Evolutionary conservation across 2,113 vertebrate species (phyloP).

Genomic region (Rafetus swinhoei): DNA sequence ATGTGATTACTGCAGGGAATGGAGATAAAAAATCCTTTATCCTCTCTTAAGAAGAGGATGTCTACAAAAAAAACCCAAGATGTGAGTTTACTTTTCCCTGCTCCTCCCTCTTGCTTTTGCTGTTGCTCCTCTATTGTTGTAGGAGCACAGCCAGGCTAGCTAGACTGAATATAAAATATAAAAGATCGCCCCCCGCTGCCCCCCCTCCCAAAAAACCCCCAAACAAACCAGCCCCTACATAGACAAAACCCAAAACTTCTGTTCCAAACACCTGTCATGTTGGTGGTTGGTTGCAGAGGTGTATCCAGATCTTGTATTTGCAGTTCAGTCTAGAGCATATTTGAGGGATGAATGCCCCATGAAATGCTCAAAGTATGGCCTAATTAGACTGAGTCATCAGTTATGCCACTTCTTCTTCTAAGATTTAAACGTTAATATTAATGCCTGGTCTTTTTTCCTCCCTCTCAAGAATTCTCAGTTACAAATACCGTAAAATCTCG

Average conservation of each 20-base stretch:
- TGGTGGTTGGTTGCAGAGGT: background rate
- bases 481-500: background rate
- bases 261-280: background rate
- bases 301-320: background rate
- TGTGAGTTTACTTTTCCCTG: background rate
- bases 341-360: rapidly evolving
- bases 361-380: background rate
- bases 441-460: constrained; percentile 6
- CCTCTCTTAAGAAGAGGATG: background rate
- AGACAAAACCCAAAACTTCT: background rate
- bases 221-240: too few relatives aligned
- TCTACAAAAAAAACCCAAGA: background rate
- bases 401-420: background rate
- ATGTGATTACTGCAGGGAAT: background rate
- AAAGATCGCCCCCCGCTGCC: too few relatives aligned
- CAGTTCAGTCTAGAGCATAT: background rate
- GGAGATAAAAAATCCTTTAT: background rate
- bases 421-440: constrained; percentile 35
- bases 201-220: too few relatives aligned
- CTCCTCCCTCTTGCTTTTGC: background rate
- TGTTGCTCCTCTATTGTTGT: background rate
- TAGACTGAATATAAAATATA: background rate
- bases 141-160: background rate
- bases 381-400: background rate
- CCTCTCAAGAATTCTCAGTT: background rate